These are phyloP conservation scores for Pangasius sanitwongsei DNA, from an alignment of 2,797 vertebrate species.

Conservation along the genomic window DNA sequence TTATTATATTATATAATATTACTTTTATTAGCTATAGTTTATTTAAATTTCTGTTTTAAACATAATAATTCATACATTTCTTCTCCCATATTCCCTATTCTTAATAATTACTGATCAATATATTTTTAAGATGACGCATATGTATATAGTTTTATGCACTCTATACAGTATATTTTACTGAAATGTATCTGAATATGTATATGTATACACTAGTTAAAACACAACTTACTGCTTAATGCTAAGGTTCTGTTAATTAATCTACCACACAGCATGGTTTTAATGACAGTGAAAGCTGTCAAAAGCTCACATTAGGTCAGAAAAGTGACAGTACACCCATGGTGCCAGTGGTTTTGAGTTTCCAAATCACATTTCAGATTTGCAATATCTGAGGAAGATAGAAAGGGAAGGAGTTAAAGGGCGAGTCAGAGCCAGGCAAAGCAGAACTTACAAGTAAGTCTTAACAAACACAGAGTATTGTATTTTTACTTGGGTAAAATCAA, in stretches of 20 bases:
- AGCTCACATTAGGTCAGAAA: not conserved
- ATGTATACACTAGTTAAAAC: not conserved
- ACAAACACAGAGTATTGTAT: not conserved
- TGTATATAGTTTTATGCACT: not conserved
- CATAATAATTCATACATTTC: too few species aligned
- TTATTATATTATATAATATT: too few species aligned
- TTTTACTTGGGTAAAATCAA: constrained; percentile 23
- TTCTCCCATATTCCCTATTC: not conserved
- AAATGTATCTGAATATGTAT: too few species aligned
- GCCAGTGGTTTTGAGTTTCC: not conserved
- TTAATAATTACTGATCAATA: not conserved
- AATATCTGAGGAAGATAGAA: not conserved
- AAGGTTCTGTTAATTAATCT: not conserved
- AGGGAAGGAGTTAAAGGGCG: not conserved
- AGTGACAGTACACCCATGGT: not conserved
- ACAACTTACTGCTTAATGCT: not conserved
- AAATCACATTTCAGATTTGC: not conserved
- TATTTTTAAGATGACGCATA: not conserved
- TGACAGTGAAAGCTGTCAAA: not conserved
- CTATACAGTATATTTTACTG: not conserved
- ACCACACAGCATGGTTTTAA: not conserved
- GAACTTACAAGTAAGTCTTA: not conserved
- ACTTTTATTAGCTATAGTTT: too few species aligned
- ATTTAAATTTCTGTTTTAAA: too few species aligned
- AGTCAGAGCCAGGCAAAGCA: not conserved